Evolutionary conservation across 2,113 vertebrate genomes (phyloP), one percentile per base, ranked within the genome.

Genomic region (Rissa tridactyla): DNA sequence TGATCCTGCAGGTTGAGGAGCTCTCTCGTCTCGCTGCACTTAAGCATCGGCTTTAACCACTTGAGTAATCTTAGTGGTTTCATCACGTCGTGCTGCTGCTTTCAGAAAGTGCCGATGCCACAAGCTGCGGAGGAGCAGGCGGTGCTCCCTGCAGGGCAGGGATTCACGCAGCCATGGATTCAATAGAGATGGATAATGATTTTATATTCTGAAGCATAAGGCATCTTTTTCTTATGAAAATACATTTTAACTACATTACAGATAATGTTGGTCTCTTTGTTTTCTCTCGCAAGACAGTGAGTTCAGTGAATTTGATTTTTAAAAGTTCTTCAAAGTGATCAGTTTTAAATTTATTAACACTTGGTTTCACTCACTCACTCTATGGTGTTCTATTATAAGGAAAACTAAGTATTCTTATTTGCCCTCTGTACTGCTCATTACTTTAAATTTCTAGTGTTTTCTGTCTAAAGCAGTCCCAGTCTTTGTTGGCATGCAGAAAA

Each of bases 81-180:
- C 60, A 22, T 75, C 42, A 5, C 69, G 58, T 75, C 16, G 2
- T 2, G 32, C 70, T 71, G 46, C 84, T 92, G 90, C 75, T 55
- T 72, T 55, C 62, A 46, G 40, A 6, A 61, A 60, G 44, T 3
- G 6, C 62, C 0, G 1, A 34, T 17, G 2, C 68, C 60, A 16
- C 42, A 13, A 12, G 71, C 62, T 73, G 29, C 0, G 0, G 82
- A 62, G 82, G 47, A 57, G 72, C 77, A 21, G 58, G 25, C 5
- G 0, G 18, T 38, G 52, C 25, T 85, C 58, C 40, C 32, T 19
- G 46, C 70, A 6, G 65, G 44, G 42, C 0, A 0, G 68, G 83
- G 61, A 42, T 55, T 92, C 61, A 34, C 5, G 2, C 16, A 25
- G 57, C 57, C 30, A 3, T 4, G 6, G 34, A 10, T 32, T 26